These are phyloP conservation scores for Nemoura dubitans DNA, from an alignment of 2,888 invertebrate species.

Conservation along the genomic window DNA sequence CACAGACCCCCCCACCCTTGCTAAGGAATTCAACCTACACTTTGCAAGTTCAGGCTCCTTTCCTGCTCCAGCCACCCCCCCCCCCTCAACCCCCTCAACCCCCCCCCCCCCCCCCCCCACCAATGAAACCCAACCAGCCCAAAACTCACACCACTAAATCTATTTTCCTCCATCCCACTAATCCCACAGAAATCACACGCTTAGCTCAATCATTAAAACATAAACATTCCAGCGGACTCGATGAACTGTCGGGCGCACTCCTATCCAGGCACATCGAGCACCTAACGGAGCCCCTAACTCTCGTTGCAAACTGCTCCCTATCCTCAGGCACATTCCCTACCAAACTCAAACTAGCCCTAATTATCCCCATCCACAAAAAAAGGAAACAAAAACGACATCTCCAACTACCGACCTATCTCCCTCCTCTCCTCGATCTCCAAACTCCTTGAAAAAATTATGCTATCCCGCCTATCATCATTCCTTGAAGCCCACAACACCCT, in stretches of 20 bases:
- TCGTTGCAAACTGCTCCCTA: conserved; percentile 7
- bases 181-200: too few relatives aligned
- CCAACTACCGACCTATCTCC: conserved; percentile 22
- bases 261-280: not conserved
- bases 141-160: too few relatives aligned
- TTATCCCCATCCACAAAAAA: conserved; percentile 34
- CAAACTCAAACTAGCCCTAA: not conserved
- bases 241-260: conserved; percentile 16
- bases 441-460: conserved; percentile 8
- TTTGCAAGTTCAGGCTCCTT: too few relatives aligned
- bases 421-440: conserved; percentile 21
- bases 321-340: conserved; percentile 17
- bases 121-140: too few relatives aligned
- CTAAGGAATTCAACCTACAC: too few relatives aligned
- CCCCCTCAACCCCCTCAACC: too few relatives aligned
- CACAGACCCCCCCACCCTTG: too few relatives aligned
- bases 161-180: too few relatives aligned
- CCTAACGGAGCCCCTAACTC: not conserved
- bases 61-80: too few relatives aligned
- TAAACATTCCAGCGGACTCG: conserved; percentile 10
- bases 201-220: too few relatives aligned
- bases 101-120: too few relatives aligned
- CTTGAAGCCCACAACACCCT: not conserved
- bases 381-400: conserved; percentile 19
- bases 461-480: not conserved